Evolutionary conservation across 2,113 vertebrate species (phyloP).

Genomic region (Heterochromis multidens): DNA sequence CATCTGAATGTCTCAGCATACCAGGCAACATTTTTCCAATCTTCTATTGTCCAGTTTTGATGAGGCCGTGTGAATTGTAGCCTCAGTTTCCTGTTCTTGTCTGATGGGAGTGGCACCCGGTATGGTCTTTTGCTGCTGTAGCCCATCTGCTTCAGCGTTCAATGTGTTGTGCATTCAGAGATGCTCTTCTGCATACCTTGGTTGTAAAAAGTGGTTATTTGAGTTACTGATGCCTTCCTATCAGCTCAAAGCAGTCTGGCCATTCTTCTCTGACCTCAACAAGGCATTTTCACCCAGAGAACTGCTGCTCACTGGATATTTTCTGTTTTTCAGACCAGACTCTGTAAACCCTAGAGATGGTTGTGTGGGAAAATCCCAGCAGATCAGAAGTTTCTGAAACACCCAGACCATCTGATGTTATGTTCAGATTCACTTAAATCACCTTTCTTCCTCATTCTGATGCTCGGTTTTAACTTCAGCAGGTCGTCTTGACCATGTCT

Average conservation of each 20-base stretch:
- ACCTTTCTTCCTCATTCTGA: background rate
- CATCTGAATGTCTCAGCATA: too few relatives aligned
- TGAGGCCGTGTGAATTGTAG: too few relatives aligned
- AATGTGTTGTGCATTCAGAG: background rate
- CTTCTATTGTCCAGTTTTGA: too few relatives aligned
- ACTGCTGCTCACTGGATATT: background rate
- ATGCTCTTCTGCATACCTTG: background rate
- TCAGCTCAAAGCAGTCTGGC: background rate
- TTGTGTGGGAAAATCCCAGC: background rate
- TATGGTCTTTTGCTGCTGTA: background rate
- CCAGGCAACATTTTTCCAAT: too few relatives aligned
- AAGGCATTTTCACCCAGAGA: background rate
- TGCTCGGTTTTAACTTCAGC: background rate
- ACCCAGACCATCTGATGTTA: too few relatives aligned
- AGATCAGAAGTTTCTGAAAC: too few relatives aligned
- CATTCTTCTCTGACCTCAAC: background rate
- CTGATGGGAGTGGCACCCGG: background rate
- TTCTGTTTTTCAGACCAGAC: background rate
- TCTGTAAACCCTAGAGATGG: background rate
- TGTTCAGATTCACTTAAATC: background rate
- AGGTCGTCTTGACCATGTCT: background rate
- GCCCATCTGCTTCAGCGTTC: background rate
- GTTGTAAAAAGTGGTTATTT: background rate
- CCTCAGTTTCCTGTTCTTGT: too few relatives aligned
- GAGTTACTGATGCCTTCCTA: background rate